Percentiles rank a stretch among this genome's conserved stretches.
These are phyloP conservation scores for Argyrosomus regius DNA, from an alignment of 2,797 vertebrate species.

Conservation along the genomic window DNA sequence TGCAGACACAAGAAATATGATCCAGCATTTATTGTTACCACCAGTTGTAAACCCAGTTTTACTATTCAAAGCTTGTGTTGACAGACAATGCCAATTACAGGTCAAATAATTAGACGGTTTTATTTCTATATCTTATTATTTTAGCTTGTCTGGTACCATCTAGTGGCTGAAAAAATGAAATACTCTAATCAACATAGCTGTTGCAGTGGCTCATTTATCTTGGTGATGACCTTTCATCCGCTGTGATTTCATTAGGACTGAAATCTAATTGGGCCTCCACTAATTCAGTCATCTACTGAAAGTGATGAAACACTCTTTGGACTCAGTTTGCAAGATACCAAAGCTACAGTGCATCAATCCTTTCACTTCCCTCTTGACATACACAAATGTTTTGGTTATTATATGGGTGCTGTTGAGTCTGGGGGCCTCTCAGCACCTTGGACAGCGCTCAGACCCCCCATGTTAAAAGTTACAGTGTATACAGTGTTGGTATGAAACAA, in stretches of 20 bases:
- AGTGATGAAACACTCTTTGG: slow-evolving; percentile 37
- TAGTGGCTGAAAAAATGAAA: slow-evolving; percentile 59
- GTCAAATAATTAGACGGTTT: background rate
- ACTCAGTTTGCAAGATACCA: slow-evolving; percentile 8
- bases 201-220: slow-evolving; percentile 24
- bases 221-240: slow-evolving; percentile 44
- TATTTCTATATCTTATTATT: background rate
- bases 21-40: background rate
- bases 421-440: slow-evolving; percentile 31
- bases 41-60: background rate
- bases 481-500: background rate
- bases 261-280: slow-evolving; percentile 51
- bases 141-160: slow-evolving; percentile 55
- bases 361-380: background rate
- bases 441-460: slow-evolving; percentile 23
- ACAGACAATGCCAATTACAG: background rate
- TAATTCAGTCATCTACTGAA: slow-evolving; percentile 51
- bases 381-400: background rate
- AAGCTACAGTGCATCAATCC: background rate
- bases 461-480: background rate
- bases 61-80: background rate
- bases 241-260: slow-evolving; percentile 56
- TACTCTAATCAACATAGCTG: background rate
- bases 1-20: slow-evolving; percentile 13
- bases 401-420: slow-evolving; percentile 14